These are phyloP conservation scores for Andrena fulva DNA, from an alignment of 2,888 invertebrate species.

Conservation along the genomic window DNA sequence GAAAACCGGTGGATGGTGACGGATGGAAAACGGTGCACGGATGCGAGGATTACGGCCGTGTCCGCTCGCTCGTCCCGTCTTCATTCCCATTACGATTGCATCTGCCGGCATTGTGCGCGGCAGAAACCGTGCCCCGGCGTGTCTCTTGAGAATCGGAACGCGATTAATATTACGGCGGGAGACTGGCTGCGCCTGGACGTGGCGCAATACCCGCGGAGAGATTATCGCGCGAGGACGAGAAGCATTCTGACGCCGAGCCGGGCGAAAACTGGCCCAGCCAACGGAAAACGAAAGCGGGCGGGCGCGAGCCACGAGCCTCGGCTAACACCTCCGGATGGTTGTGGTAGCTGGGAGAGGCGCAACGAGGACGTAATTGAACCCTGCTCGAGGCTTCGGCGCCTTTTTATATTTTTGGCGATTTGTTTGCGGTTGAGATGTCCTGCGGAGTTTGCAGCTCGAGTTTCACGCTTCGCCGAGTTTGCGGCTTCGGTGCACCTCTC, in stretches of 20 bases:
- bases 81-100: constrained; percentile 69
- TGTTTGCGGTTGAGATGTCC: too few species aligned
- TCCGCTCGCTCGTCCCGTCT: constrained; percentile 36
- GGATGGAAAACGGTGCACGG: constrained; percentile 51
- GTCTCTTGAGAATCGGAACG: constrained; percentile 79
- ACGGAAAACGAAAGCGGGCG: neutral
- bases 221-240: constrained; percentile 53
- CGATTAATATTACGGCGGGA: constrained; percentile 70
- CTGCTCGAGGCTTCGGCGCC: too few species aligned
- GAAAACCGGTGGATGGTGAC: constrained; percentile 48
- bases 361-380: too few species aligned
- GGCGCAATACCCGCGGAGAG: constrained; percentile 55
- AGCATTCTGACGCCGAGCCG: constrained; percentile 18
- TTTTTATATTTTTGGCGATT: too few species aligned
- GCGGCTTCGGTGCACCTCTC: too few species aligned
- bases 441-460: too few species aligned
- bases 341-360: too few species aligned
- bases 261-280: neutral
- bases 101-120: constrained; percentile 69
- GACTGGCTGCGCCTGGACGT: constrained; percentile 57
- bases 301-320: neutral
- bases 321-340: too few species aligned
- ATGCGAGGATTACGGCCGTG: constrained; percentile 43
- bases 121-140: constrained; percentile 51
- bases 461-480: too few species aligned